Percentiles rank a stretch among this genome's conserved stretches.
These are phyloP conservation scores for Cheilosia pagana DNA, from an alignment of 2,888 invertebrate genomes.

Conservation along the genomic window DNA sequence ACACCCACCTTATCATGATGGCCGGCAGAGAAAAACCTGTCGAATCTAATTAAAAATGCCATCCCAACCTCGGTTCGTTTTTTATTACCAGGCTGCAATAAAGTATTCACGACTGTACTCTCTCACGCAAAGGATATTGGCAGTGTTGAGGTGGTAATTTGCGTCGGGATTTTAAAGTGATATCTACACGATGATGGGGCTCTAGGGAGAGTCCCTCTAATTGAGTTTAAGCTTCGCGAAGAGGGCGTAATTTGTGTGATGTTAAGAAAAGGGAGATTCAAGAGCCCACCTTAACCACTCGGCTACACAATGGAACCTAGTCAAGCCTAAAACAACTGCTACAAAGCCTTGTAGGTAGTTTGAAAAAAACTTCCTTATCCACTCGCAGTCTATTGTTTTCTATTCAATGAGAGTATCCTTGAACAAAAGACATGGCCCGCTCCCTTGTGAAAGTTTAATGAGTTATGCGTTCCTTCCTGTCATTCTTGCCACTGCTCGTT, in stretches of 20 bases:
- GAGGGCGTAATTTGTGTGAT: constrained; percentile 26
- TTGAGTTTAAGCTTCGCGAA: constrained; percentile 40
- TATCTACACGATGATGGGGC: constrained; percentile 38
- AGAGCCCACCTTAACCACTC: constrained; percentile 10
- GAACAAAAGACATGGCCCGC: constrained; percentile 43
- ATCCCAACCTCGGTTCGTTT: constrained; percentile 44
- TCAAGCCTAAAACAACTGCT: constrained; percentile 24
- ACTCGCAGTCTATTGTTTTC: constrained; percentile 41
- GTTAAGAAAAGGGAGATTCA: background rate
- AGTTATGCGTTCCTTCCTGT: constrained; percentile 68
- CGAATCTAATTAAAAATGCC: constrained; percentile 69
- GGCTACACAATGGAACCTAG: constrained; percentile 21
- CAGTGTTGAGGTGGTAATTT: constrained; percentile 45
- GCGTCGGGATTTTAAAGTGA: constrained; percentile 41
- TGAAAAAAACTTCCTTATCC: constrained; percentile 24
- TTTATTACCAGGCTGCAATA: constrained; percentile 59
- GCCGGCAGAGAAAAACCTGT: constrained; percentile 23
- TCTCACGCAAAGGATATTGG: constrained; percentile 24
- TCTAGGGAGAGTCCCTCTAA: constrained; percentile 46
- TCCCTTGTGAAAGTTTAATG: constrained; percentile 67
- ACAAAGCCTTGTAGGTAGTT: constrained; percentile 11
- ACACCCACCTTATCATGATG: constrained; percentile 2
- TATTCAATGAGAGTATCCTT: constrained; percentile 2
- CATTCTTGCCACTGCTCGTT: constrained; percentile 7
- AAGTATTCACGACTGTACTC: constrained; percentile 59